A percentile compares a stretch with the other conserved stretches of the same genome.
Evolutionary conservation across 2,113 vertebrate genomes (phyloP).

Genomic region (Chinchilla lanigera): DNA sequence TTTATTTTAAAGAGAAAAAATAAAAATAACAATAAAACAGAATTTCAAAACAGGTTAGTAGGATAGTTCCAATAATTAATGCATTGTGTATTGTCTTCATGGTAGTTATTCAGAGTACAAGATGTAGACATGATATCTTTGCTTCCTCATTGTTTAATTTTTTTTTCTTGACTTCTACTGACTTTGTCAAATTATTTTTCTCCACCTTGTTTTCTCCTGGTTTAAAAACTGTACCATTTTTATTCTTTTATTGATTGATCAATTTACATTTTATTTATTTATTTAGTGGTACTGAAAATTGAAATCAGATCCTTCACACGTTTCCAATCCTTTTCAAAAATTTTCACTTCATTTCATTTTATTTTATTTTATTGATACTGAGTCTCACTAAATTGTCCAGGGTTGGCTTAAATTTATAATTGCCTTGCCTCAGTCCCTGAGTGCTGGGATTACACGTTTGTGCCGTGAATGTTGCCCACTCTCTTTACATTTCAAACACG

Average conservation of each 20-base stretch:
- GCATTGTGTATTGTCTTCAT: too few species aligned
- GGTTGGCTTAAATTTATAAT: background rate
- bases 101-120: too few species aligned
- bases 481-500: background rate
- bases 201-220: background rate
- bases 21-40: too few species aligned
- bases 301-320: background rate
- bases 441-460: background rate
- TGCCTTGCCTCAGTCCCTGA: background rate
- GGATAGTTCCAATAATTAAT: too few species aligned
- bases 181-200: background rate
- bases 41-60: too few species aligned
- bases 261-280: background rate
- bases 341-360: background rate
- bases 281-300: background rate
- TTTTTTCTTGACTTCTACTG: background rate
- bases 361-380: background rate
- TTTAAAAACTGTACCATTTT: conserved; percentile 30
- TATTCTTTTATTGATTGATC: background rate
- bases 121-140: background rate
- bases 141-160: background rate
- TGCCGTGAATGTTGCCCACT: background rate
- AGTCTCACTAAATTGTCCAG: background rate
- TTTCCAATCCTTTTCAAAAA: background rate
- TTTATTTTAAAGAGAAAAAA: too few species aligned